phyloP scores from a whole-genome alignment of 2,888 invertebrate genomes.

The Perithous albicinctus region DNA sequence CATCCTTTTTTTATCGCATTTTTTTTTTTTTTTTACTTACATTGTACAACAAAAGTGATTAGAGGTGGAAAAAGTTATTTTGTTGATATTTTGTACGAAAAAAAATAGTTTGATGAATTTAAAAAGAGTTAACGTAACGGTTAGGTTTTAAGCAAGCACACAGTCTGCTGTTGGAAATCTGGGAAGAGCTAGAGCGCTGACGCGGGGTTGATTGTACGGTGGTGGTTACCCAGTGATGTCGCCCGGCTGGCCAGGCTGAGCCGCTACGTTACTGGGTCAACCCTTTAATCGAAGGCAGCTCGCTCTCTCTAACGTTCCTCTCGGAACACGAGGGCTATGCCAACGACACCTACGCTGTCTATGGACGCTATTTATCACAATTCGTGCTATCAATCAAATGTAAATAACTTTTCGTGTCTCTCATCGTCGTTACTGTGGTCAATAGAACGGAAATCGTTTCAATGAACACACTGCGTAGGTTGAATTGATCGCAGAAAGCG shows the following conservation, averaged over 20 bases:
- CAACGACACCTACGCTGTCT: background rate
- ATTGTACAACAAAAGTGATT: too few species aligned
- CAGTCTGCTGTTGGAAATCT: background rate
- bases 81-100: too few species aligned
- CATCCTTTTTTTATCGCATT: too few species aligned
- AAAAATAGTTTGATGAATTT: too few species aligned
- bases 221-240: constrained; percentile 44
- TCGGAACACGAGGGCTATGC: background rate
- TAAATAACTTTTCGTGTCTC: constrained; percentile 2
- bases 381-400: constrained; percentile 25
- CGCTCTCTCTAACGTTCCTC: too few species aligned
- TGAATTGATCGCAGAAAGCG: background rate
- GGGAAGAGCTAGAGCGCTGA: background rate
- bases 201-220: constrained; percentile 9
- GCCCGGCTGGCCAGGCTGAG: constrained; percentile 63
- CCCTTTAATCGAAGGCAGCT: constrained; percentile 64
- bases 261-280: constrained; percentile 65
- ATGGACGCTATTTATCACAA: background rate
- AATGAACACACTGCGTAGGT: background rate
- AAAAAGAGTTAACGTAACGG: too few species aligned
- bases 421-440: constrained; percentile 10
- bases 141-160: background rate
- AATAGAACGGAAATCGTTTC: constrained; percentile 29
- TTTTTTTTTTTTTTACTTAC: too few species aligned
- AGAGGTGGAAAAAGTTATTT: too few species aligned